A percentile compares a stretch with the other conserved stretches of the same genome.
Evolutionary conservation across 1,140 invertebrate species (phyloP).

Genomic region (Babylonia areolata): DNA sequence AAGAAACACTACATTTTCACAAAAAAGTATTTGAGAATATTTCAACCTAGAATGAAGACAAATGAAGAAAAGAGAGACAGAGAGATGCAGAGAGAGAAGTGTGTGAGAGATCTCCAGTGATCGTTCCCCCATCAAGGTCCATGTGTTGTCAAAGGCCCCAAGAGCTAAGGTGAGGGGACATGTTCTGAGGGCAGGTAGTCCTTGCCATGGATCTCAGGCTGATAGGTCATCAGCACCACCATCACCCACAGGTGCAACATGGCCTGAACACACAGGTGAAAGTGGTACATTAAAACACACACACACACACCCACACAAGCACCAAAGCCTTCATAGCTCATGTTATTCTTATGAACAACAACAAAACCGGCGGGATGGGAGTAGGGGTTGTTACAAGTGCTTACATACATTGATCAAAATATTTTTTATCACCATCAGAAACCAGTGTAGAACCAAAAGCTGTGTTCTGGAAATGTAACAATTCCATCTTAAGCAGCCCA

Average conservation of each 20-base stretch:
- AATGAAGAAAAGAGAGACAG: not conserved
- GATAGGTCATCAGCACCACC: conserved; percentile 83
- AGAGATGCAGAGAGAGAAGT: not conserved
- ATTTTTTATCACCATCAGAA: too few relatives aligned
- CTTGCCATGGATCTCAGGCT: conserved; percentile 80
- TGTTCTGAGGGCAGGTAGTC: conserved; percentile 42
- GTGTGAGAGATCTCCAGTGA: not conserved
- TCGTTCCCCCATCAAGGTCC: not conserved
- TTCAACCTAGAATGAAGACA: too few relatives aligned
- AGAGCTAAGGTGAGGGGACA: not conserved
- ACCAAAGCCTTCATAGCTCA: too few relatives aligned
- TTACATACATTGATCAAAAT: too few relatives aligned
- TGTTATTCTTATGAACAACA: too few relatives aligned
- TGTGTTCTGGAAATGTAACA: too few relatives aligned
- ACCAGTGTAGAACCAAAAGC: too few relatives aligned
- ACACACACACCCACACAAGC: not conserved
- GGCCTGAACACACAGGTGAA: conserved; percentile 74
- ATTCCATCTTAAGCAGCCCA: too few relatives aligned
- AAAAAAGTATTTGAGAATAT: too few relatives aligned
- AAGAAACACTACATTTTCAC: too few relatives aligned
- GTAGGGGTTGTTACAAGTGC: too few relatives aligned
- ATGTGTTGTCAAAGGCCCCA: not conserved
- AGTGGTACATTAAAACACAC: not conserved
- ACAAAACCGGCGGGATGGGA: too few relatives aligned
- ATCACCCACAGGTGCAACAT: conserved; percentile 85